Base-by-base conservation (phyloP, 1,140 invertebrate genomes). In the Saxidomus purpurata region DNA sequence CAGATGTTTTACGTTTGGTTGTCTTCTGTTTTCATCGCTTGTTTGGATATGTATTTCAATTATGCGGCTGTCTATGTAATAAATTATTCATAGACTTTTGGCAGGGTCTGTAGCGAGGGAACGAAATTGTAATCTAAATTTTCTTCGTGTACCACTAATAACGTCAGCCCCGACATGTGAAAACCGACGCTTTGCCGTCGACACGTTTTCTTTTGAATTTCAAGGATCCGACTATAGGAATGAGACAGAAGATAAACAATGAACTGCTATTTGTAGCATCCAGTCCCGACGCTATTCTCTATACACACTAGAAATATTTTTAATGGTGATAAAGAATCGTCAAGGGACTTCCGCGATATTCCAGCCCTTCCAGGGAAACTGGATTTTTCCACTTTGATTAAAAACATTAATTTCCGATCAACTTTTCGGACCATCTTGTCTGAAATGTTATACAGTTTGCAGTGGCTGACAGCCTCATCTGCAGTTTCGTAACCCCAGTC, bases 31-130 rank as follows among this genome's bases (percentile, higher is more conserved):
- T 38, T 71, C 17, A 71, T 38, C 67, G 34, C 38, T 67, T 71
- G 67, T 71, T 71, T 38, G 67, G 31, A 71, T 71, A 38, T 38
- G 67, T 38, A 31, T 71, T 71, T 71, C 67, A 71, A 40, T 71
- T 71, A 38, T 28, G 67, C 67, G 67, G 13, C 67, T 71, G 59
- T 28, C 59, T 71, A 38, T 38, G 67, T 38, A 19, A 71, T 71
- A 71, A 71, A 19, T 71, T 38, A 71, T 71, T 36, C 67, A 71
- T 71, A 38, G 22, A 9, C 15, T 43, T 11, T 31, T 67, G 8
- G 61, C 1, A 31, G 19, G 6, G n/a, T 31, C 28, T 67, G 52
- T 55, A 13, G 3, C 19, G 52, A 19, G 22, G 17, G 61, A n/a
- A 67, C 19, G 8, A 31, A n/a, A 6, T n/a, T 59, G 6, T 3